Percentiles rank a stretch among this genome's conserved stretches.
phyloP scores from a whole-genome alignment of 2,888 invertebrate species.

The Pterostichus madidus region DNA sequence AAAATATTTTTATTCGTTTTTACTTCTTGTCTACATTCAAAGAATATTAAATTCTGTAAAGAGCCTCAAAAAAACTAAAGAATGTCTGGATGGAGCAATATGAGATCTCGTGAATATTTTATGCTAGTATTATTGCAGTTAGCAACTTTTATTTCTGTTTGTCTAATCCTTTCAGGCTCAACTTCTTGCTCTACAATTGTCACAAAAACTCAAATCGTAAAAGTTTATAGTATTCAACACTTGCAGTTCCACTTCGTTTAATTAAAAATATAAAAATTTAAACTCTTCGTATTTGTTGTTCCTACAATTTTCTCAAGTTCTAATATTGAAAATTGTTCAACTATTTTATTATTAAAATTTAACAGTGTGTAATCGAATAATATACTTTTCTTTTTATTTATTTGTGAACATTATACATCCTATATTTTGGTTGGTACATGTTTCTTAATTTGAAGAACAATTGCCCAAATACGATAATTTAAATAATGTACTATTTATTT shows the following conservation, averaged over 20 bases:
- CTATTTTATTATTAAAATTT: too few species aligned
- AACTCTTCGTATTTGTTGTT: background rate
- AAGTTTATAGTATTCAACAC: background rate
- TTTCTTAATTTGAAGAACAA: too few species aligned
- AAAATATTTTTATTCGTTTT: constrained; percentile 55
- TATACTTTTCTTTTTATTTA: too few species aligned
- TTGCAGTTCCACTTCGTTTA: constrained; percentile 14
- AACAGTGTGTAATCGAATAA: too few species aligned
- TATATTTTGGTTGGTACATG: too few species aligned
- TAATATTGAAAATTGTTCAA: background rate
- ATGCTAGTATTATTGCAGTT: constrained; percentile 48
- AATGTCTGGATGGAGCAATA: constrained; percentile 45
- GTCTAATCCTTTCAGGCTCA: constrained; percentile 24
- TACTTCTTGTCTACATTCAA: constrained; percentile 53
- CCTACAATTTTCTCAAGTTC: background rate
- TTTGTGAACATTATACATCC: too few species aligned
- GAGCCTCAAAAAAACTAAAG: constrained; percentile 46
- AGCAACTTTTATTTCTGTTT: constrained; percentile 34
- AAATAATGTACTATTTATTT: too few species aligned
- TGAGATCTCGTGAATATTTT: constrained; percentile 41
- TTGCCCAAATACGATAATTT: too few species aligned
- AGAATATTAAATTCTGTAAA: constrained; percentile 55
- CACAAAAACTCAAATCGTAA: constrained; percentile 32
- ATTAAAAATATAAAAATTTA: constrained; percentile 33
- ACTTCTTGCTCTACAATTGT: constrained; percentile 3